A percentile compares a stretch with the other conserved stretches of the same genome.
These are phyloP conservation scores for Chymomyza costata DNA, from an alignment of 1,140 invertebrate species.

Conservation along the genomic window DNA sequence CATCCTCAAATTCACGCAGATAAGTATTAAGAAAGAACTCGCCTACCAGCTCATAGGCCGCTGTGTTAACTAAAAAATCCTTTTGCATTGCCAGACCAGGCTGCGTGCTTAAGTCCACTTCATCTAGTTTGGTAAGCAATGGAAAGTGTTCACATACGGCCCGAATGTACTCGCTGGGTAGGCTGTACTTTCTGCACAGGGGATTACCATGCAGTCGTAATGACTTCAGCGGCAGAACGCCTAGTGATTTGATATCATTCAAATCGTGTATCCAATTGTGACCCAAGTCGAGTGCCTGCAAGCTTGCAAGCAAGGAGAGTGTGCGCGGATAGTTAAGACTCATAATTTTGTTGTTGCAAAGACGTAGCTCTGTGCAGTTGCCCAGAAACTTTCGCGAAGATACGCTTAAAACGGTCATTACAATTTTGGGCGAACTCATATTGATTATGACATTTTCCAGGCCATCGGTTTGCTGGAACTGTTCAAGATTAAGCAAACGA, in stretches of 20 bases:
- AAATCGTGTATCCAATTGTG: slow-evolving; percentile 59
- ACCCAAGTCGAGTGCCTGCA: slow-evolving; percentile 52
- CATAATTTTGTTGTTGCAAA: slow-evolving; percentile 53
- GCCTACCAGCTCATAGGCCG: slow-evolving; percentile 50
- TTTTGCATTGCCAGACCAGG: slow-evolving; percentile 43
- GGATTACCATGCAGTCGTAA: slow-evolving; percentile 77
- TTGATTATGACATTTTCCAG: slow-evolving; percentile 48
- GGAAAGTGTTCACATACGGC: slow-evolving; percentile 75
- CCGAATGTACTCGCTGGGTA: slow-evolving; percentile 74
- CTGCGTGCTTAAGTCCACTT: slow-evolving; percentile 35
- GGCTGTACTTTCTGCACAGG: slow-evolving; percentile 75
- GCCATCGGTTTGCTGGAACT: slow-evolving; percentile 40
- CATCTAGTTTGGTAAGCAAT: slow-evolving; percentile 43
- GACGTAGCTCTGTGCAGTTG: slow-evolving; percentile 46
- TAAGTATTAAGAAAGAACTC: slow-evolving; percentile 43
- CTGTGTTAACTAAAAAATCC: slow-evolving; percentile 48
- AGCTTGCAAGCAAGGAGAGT: slow-evolving; percentile 35
- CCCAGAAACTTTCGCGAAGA: slow-evolving; percentile 44
- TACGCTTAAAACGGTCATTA: slow-evolving; percentile 30
- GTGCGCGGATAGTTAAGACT: slow-evolving; percentile 17
- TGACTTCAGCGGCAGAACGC: slow-evolving; percentile 43
- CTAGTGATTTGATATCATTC: slow-evolving; percentile 25
- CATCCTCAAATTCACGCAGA: slow-evolving; percentile 39
- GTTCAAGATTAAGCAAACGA: slow-evolving; percentile 43
- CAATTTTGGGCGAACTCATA: slow-evolving; percentile 40